These are phyloP conservation scores for Augochlorella aurata DNA, from an alignment of 2,888 invertebrate genomes.

Conservation along the genomic window DNA sequence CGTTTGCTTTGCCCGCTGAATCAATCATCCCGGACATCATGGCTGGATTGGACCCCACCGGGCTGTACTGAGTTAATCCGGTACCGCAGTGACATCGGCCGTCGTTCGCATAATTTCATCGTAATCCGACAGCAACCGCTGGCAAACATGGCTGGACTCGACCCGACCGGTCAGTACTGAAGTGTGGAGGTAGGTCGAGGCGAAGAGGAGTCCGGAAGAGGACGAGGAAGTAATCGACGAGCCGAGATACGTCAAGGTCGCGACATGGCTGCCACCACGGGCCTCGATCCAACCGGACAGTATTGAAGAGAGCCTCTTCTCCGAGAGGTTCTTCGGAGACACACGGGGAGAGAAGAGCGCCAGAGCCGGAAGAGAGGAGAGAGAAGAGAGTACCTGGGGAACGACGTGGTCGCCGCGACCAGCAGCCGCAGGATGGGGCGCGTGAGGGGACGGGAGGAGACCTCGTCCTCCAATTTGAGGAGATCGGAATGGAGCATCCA, in stretches of 20 bases:
- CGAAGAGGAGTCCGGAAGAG: slow-evolving; percentile 57
- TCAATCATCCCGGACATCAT: slow-evolving; percentile 64
- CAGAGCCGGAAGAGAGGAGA: background rate
- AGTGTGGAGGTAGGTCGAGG: slow-evolving; percentile 57
- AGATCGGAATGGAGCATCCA: slow-evolving; percentile 80
- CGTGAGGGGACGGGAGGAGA: slow-evolving; percentile 78
- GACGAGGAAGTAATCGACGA: slow-evolving; percentile 53
- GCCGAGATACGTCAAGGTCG: slow-evolving; percentile 69
- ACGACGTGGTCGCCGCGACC: slow-evolving; percentile 35
- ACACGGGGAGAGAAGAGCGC: background rate
- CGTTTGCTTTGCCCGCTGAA: background rate
- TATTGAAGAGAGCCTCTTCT: slow-evolving; percentile 66
- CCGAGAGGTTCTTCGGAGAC: background rate
- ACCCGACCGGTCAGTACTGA: slow-evolving; percentile 78
- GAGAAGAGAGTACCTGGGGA: slow-evolving; percentile 14
- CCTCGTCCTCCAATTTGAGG: slow-evolving; percentile 78
- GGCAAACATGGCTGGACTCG: slow-evolving; percentile 71
- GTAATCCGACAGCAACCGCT: slow-evolving; percentile 6
- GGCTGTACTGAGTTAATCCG: slow-evolving; percentile 72
- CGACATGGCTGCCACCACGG: slow-evolving; percentile 72
- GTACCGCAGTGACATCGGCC: too few species aligned
- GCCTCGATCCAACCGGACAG: slow-evolving; percentile 78
- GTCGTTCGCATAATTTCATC: too few species aligned
- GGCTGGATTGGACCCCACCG: slow-evolving; percentile 78
- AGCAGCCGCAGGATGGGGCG: slow-evolving; percentile 67